A percentile compares a stretch with the other conserved stretches of the same genome.
phyloP scores from a whole-genome alignment of 1,140 invertebrate species.

The Bombus pascuorum region DNA sequence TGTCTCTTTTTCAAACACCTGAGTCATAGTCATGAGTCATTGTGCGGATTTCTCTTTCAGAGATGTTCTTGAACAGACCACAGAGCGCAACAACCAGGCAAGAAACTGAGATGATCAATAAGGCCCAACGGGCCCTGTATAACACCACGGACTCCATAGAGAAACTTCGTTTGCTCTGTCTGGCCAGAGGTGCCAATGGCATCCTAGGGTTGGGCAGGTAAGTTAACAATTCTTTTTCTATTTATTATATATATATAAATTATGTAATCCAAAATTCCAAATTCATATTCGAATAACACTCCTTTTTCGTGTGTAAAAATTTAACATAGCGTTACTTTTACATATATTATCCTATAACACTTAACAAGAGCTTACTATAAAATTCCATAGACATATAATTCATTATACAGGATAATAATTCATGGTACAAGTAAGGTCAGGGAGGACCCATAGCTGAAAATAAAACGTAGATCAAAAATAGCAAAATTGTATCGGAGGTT shows the following conservation, averaged over 20 bases:
- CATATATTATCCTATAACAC: neutral
- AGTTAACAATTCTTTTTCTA: conserved; percentile 53
- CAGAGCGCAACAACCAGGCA: conserved; percentile 89
- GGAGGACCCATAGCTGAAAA: too few relatives aligned
- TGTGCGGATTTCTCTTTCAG: conserved; percentile 49
- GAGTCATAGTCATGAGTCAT: conserved; percentile 36
- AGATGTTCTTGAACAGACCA: conserved; percentile 87
- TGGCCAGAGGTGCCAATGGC: conserved; percentile 93
- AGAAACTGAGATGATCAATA: conserved; percentile 92
- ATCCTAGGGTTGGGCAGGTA: conserved; percentile 95
- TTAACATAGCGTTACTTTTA: neutral
- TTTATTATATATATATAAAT: neutral
- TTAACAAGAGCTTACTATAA: neutral
- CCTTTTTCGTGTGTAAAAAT: neutral
- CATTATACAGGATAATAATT: neutral
- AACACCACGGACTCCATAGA: conserved; percentile 90
- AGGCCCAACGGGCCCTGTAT: conserved; percentile 85
- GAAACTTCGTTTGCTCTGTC: conserved; percentile 91
- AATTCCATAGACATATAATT: neutral
- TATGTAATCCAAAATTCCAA: neutral
- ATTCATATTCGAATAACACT: neutral
- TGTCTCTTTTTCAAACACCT: neutral
- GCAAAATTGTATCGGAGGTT: too few relatives aligned
- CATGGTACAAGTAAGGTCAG: too few relatives aligned
- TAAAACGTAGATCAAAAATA: too few relatives aligned